Base-by-base conservation (phyloP, 2,888 invertebrate species). In the Opisthograptis luteolata region DNA sequence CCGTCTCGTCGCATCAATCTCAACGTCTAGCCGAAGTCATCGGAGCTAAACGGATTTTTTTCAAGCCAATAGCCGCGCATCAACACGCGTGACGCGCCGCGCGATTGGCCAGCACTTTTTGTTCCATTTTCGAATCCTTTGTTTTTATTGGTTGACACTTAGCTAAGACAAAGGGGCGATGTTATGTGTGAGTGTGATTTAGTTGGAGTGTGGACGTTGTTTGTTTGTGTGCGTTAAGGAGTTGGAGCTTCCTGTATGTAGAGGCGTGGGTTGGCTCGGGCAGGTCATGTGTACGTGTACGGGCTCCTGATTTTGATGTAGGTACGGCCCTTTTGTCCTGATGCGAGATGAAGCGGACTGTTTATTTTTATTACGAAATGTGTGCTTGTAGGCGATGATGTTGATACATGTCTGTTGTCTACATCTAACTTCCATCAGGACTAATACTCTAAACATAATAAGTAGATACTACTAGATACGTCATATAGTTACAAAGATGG, bases 141-240 rank as follows among this genome's bases (percentile, higher is more conserved):
- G 90, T 90, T 90, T 90, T 90, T 90, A 90, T 90, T 90, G 90
- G 90, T 90, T 89, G 90, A 89, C 90, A 90, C 90, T 90, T 89
- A 87, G 85, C 86, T 90, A 90, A 90, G 89, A 90, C 90, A 90
- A 90, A 87, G 89, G 90, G 90, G 87, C 81, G 85, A 78, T 70
- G 66, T 59, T 66, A 58, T 81, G 85, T 84, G 83, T 87, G 88
- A 68, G 88, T 84, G 73, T 65, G 77, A 76, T 79, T 80, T 79
- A 78, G 77, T 73, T 70, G 71, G 39, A 31, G 46, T 70, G 68
- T 65, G 66, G 61, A 65, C 53, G 58, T 53, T 44, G 46, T 55
- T 60, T 70, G 71, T 61, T 60, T 72, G 88, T 87, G 87, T 85
- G 86, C 13, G 89, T 87, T 88, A 87, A 90, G 88, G 80, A 87